Base-by-base conservation (phyloP, 2,113 vertebrate species). In the Prochilodus magdalenae region DNA sequence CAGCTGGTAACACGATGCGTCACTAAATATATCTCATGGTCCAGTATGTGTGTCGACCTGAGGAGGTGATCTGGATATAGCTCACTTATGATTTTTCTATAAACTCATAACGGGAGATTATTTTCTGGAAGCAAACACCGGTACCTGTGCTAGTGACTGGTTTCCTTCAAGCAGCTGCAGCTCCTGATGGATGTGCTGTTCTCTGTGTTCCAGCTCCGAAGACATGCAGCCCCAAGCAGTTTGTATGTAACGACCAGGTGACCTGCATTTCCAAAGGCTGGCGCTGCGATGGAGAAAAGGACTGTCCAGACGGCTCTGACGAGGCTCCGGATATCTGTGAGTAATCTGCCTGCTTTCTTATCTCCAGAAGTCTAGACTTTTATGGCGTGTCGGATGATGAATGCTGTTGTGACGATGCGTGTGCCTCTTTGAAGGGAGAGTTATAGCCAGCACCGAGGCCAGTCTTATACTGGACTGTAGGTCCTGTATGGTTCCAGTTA, bases 201-300 rank as follows among this genome's bases (percentile, higher is more conserved):
- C 59, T 84, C 49, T 84, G 29, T 71, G 27, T 86, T 87, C 47
- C 85, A 98, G 97, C 88, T 87, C 94, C 96, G 78, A 98, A 96
- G 93, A 99, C 97, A 16, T 99, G 98, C 93, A 99, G 95, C 92
- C 94, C 96, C 16, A 98, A 96, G 91, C 97, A 99, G 91, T 99
- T 99, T 94, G 96, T 95, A 73, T 99, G 98, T 88, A 98, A 96
- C 93, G 97, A 99, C 91, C 96, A 97, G 90, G 93, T 97, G 73
- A 99, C 97, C 62, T 99, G 98, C 87, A 97, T 99, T 89, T 99
- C 98, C 27, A 99, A 97, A 93, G 97, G 97, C 88, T 99, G 98
- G 98, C 94, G 96, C 73, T 99, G 98, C 73, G 98, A 99, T 15
- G 97, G 96, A 16, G 98, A 99, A 87, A 97, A 97, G 90, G 98